Conservation (phyloP, 2,797 vertebrate genomes). For the Helarctos malayanus region DNA sequence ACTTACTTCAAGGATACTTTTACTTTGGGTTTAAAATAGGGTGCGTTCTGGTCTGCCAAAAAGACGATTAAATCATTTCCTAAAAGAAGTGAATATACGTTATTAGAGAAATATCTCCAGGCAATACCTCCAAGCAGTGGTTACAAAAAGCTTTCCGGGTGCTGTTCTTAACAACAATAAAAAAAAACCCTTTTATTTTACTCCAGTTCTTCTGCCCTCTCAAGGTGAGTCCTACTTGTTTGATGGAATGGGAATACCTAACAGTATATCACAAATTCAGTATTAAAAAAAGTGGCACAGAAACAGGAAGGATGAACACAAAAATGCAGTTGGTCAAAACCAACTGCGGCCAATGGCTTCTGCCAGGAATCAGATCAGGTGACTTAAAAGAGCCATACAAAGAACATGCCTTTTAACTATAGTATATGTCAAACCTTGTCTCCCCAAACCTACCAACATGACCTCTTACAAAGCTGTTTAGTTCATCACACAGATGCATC, state of each 20-base stretch:
- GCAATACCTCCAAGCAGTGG: neutral
- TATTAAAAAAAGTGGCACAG: conserved; percentile 9
- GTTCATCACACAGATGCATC: neutral
- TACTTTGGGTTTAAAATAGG: conserved; percentile 97
- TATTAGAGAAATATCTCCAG: conserved; percentile 50
- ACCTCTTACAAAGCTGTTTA: neutral
- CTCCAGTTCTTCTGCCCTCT: neutral
- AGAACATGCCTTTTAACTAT: neutral
- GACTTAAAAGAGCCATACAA: neutral
- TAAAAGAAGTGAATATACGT: conserved; percentile 86
- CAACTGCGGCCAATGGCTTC: neutral
- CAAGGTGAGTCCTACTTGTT: neutral
- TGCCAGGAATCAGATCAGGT: neutral
- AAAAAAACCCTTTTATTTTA: neutral
- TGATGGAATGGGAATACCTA: neutral
- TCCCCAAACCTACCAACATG: neutral
- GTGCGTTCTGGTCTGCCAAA: conserved; percentile 95
- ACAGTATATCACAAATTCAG: neutral
- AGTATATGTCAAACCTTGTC: neutral
- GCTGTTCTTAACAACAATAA: neutral
- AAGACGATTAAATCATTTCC: conserved; percentile 95
- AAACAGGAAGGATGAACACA: neutral
- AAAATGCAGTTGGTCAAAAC: neutral
- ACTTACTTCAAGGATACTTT: conserved; percentile 92
- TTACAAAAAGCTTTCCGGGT: neutral